Base-by-base conservation (phyloP, 2,888 invertebrate genomes). In the Panopea generosa region DNA sequence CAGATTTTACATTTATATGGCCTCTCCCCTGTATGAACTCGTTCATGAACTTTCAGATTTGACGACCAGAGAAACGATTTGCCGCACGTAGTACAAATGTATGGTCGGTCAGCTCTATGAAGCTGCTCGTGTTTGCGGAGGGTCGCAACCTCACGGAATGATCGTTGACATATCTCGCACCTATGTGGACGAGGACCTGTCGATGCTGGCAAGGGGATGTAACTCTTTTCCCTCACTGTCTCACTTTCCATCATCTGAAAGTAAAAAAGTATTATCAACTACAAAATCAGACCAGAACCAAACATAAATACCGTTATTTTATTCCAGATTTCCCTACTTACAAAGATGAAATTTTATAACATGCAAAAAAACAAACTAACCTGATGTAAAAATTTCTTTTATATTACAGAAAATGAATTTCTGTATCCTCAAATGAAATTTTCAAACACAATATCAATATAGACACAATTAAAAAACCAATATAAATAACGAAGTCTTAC, bases 1-100 rank as follows among this genome's bases (percentile, higher is more conserved):
- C 90, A 90, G 47, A 90, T 89, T 71, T 89, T 89, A 75, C 90
- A 90, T 65, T 89, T 89, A 78, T 90, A 90, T 0, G 83, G 82
- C 26, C 85, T 63, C 62, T 87, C 87, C 16, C 89, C 89, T 3
- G 88, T 88, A 57, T 89, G 89, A 7, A 89, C 89, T 0, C 89
- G 82, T 61, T 89, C 89, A 47, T 89, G 89, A 14, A 89, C 89
- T 69, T 89, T 90, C 55, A 90, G 75, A 70, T 90, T 90, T 26
- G 90, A 90, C 26, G 90, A 90, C 90, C 90, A 90, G 43, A 90
- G 78, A 69, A 90, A 90, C 2, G 88, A 88, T 67, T 90, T 90
- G 38, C 89, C 88, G 63, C 90, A 90, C 14, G 90, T 90, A 27
- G 76, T 77, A 71, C 90, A 90, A 16, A 89, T 86, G 71, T 90